Conservation (phyloP, 2,888 invertebrate genomes). For the Agrotis ipsilon region DNA sequence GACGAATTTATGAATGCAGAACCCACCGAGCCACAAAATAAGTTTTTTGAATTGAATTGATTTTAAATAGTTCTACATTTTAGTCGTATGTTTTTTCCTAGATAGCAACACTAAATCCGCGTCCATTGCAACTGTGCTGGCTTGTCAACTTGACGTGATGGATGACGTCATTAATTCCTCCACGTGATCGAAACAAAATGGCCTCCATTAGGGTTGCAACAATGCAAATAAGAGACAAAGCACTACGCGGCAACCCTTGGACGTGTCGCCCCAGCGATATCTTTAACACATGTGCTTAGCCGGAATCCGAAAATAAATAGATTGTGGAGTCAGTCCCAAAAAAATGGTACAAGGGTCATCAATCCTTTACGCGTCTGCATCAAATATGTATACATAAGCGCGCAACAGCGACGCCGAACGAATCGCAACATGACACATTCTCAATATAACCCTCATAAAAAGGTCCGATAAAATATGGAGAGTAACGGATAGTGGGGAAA, state of each 20-base stretch:
- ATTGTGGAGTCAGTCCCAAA: slow-evolving; percentile 75
- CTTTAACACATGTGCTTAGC: slow-evolving; percentile 60
- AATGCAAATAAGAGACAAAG: slow-evolving; percentile 66
- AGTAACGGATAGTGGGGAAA: slow-evolving; percentile 80
- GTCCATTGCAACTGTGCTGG: slow-evolving; percentile 80
- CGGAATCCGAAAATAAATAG: slow-evolving; percentile 75
- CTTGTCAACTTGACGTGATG: slow-evolving; percentile 83
- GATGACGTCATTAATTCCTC: slow-evolving; percentile 84
- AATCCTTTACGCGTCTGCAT: slow-evolving; percentile 84
- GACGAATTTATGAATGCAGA: slow-evolving; percentile 20
- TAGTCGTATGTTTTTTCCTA: slow-evolving; percentile 44
- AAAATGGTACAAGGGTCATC: slow-evolving; percentile 80
- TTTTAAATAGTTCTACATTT: slow-evolving; percentile 46
- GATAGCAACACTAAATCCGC: slow-evolving; percentile 67
- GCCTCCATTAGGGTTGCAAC: slow-evolving; percentile 72
- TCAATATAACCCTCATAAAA: slow-evolving; percentile 86
- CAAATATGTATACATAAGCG: slow-evolving; percentile 83
- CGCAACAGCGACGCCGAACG: slow-evolving; percentile 72
- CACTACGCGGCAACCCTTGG: slow-evolving; percentile 26
- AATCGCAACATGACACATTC: slow-evolving; percentile 82
- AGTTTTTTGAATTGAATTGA: slow-evolving; percentile 9
- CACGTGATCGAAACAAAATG: slow-evolving; percentile 80
- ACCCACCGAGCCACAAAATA: slow-evolving; percentile 18
- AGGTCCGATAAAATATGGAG: slow-evolving; percentile 85
- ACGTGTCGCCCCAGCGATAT: slow-evolving; percentile 37